Evolutionary conservation across 2,113 vertebrate genomes (phyloP).

Genomic region (Vulpes vulpes): DNA sequence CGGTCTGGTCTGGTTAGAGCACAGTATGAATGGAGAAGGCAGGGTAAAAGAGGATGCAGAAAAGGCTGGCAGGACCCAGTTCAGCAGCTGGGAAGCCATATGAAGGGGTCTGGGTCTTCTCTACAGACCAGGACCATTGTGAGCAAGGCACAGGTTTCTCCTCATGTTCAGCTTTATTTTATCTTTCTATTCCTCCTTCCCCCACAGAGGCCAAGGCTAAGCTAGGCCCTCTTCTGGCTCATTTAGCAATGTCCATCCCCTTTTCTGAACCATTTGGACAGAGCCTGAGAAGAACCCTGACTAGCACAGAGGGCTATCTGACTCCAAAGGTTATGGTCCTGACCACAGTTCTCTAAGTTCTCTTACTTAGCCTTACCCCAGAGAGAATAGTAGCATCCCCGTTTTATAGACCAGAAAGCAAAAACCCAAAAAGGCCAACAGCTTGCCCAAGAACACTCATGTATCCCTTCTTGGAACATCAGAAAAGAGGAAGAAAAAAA

Average conservation of each 20-base stretch:
- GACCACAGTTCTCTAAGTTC: background rate
- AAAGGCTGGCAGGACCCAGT: background rate
- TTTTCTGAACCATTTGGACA: background rate
- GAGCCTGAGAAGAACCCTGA: background rate
- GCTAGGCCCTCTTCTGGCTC: background rate
- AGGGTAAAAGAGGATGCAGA: background rate
- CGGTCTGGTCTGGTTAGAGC: background rate
- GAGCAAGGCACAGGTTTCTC: background rate
- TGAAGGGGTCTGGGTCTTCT: background rate
- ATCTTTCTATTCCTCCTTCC: background rate
- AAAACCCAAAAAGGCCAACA: background rate
- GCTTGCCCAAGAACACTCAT: background rate
- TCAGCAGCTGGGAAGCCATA: background rate
- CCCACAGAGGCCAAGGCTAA: background rate
- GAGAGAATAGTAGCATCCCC: background rate
- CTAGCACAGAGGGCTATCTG: background rate
- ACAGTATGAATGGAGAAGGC: background rate
- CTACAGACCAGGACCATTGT: background rate
- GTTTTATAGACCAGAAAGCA: constrained; percentile 20
- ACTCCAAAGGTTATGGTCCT: background rate
- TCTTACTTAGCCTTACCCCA: background rate
- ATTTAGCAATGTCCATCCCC: background rate
- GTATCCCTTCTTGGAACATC: background rate
- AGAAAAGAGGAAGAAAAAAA: constrained; percentile 36
- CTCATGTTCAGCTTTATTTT: background rate